Conservation (phyloP, 2,797 vertebrate species). For the Lithobates pipiens region DNA sequence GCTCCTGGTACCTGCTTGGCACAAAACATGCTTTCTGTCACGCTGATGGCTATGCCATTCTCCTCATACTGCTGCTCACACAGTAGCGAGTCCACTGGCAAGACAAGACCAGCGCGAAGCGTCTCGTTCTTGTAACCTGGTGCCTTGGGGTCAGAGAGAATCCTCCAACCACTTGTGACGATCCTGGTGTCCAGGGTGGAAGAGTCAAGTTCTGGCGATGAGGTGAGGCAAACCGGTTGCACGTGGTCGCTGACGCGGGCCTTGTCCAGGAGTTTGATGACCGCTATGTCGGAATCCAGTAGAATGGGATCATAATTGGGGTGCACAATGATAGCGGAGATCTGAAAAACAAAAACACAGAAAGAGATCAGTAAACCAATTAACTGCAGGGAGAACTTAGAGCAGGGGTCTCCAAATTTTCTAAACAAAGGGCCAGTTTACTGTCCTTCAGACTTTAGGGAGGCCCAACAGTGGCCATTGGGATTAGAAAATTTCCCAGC, state of each 20-base stretch:
- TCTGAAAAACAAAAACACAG: conserved; percentile 75
- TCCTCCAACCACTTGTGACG: conserved; percentile 91
- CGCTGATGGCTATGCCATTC: conserved; percentile 85
- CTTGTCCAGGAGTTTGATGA: conserved; percentile 94
- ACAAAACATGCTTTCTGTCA: conserved; percentile 97
- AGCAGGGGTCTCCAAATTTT: too few relatives aligned
- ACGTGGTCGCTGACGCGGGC: conserved; percentile 88
- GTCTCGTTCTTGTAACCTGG: conserved; percentile 78
- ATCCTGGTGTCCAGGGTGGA: conserved; percentile 72
- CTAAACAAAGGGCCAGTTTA: too few relatives aligned
- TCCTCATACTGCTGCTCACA: conserved; percentile 95
- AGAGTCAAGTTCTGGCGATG: conserved; percentile 72
- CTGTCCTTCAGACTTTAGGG: too few relatives aligned
- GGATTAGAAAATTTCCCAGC: too few relatives aligned
- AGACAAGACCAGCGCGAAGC: conserved; percentile 84
- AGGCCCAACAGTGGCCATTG: too few relatives aligned
- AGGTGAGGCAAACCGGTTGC: conserved; percentile 88
- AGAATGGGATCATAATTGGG: conserved; percentile 92
- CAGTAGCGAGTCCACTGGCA: conserved; percentile 85
- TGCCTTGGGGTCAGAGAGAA: conserved; percentile 78
- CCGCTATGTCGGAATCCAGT: conserved; percentile 90
- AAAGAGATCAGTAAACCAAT: not conserved
- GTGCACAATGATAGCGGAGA: conserved; percentile 88
- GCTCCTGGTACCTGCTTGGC: conserved; percentile 79
- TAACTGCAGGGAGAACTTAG: too few relatives aligned